Evolutionary conservation across 2,888 invertebrate species (phyloP), one percentile per base, ranked within the genome.

Genomic region (Psylliodes chrysocephalus): DNA sequence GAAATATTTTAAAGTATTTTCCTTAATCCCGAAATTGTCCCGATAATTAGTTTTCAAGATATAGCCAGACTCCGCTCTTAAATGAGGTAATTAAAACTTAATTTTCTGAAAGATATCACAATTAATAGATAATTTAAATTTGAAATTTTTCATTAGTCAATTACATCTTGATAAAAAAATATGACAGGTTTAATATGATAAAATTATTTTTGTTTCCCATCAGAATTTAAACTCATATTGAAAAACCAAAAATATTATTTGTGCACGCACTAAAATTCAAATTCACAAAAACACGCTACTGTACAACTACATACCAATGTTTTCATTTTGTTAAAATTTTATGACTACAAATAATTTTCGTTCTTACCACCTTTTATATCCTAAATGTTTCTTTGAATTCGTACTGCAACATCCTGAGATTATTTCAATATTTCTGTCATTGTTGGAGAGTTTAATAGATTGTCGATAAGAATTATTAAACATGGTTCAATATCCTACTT

Each of bases 371-470:
- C 44, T 42, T 55, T 42, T 55, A 55, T 55, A 55, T 38, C 28
- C 6, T 17, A 55, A 55, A 55, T 18, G 1, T 53, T 12, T 3
- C 25, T 44, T 14, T 30, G 7, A 17, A 19, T 19, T 35, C 33
- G 18, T 15, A 55, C 44, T 55, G 55, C 55, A 55, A 55, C 18
- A 55, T 55, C 55, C 55, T 55, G 15, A 30, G 25, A 44, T 17
- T 6, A 12, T 46, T 53, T 19, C 19, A 7, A 40, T 53, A 19
- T 6, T 14, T 14, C 7, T 53, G n/a, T n/a, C n/a, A 53, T 53
- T 53, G 53, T 53, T 22, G 14, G 6, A 53, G 38, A 40, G 18
- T 8, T 22, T 40, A 53, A 15, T 2, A 19, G 40, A 38, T 53
- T 35, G 40, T 18, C 22, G 40, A 53, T 53, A 40, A 22, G 40